Evolutionary conservation across 2,113 vertebrate species (phyloP).

Genomic region (Serinus canaria): DNA sequence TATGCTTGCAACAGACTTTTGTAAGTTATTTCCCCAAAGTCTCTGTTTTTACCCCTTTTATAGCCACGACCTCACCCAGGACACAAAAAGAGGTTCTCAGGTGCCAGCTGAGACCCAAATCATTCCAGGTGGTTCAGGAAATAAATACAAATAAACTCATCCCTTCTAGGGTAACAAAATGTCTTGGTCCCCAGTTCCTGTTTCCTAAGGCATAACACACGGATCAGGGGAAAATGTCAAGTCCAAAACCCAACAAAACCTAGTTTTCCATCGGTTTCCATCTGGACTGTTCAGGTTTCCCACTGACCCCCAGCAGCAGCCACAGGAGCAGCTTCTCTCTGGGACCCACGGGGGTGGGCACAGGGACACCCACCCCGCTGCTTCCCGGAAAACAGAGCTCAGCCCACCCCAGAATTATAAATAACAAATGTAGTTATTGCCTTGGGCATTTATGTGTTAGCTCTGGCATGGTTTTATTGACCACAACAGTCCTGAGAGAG

Average conservation of each 20-base stretch:
- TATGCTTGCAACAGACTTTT: not conserved
- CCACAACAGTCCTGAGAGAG: too few species aligned
- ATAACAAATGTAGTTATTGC: too few species aligned
- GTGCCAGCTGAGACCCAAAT: not conserved
- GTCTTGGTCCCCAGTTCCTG: not conserved
- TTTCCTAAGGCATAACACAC: not conserved
- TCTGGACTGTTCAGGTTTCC: not conserved
- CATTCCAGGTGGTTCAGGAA: not conserved
- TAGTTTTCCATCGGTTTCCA: not conserved
- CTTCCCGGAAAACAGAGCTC: not conserved
- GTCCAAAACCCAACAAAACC: not conserved
- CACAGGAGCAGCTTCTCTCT: not conserved
- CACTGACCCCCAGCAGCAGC: not conserved
- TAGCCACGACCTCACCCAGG: not conserved
- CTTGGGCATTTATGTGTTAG: too few species aligned
- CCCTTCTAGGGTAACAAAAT: not conserved
- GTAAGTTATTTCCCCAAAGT: not conserved
- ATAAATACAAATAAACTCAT: fast-evolving
- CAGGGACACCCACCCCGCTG: not conserved
- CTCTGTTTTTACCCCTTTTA: not conserved
- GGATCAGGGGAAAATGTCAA: too few species aligned
- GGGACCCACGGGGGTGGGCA: not conserved
- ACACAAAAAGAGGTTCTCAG: not conserved
- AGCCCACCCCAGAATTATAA: too few species aligned
- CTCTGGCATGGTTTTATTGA: too few species aligned